Evolutionary conservation across 1,140 invertebrate species (phyloP).

Genomic region (Sitophilus oryzae): DNA sequence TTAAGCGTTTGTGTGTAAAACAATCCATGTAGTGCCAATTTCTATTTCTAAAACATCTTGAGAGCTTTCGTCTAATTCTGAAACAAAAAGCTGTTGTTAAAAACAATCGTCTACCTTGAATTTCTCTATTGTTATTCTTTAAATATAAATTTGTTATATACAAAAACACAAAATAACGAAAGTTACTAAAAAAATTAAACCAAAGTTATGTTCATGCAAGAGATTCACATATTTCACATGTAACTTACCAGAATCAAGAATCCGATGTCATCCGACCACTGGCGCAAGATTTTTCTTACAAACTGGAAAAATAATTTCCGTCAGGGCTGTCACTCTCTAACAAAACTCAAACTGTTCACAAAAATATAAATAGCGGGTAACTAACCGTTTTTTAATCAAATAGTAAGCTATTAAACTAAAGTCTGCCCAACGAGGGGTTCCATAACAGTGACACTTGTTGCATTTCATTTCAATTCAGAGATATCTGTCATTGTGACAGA

Average conservation of each 20-base stretch:
- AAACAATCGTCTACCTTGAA: not conserved
- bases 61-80: not conserved
- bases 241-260: constrained; percentile 35
- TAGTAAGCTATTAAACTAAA: too few species aligned
- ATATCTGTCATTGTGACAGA: too few species aligned
- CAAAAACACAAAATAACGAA: too few species aligned
- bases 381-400: not conserved
- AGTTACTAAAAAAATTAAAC: too few species aligned
- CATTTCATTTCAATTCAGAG: too few species aligned
- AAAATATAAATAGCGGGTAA: not conserved
- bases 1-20: not conserved
- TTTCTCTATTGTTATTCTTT: not conserved
- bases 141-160: too few species aligned
- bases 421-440: too few species aligned
- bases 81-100: not conserved
- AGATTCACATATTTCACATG: constrained; percentile 14
- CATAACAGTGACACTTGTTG: too few species aligned
- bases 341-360: constrained; percentile 15
- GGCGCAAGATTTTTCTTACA: constrained; percentile 37
- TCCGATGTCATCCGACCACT: constrained; percentile 36
- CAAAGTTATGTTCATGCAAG: too few species aligned
- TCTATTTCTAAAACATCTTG: not conserved
- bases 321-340: constrained; percentile 20
- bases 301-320: constrained; percentile 39
- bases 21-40: not conserved